A percentile compares a stretch with the other conserved stretches of the same genome.
Conservation (phyloP, 2,888 invertebrate genomes). For the Hirtodrosophila histrioides region DNA sequence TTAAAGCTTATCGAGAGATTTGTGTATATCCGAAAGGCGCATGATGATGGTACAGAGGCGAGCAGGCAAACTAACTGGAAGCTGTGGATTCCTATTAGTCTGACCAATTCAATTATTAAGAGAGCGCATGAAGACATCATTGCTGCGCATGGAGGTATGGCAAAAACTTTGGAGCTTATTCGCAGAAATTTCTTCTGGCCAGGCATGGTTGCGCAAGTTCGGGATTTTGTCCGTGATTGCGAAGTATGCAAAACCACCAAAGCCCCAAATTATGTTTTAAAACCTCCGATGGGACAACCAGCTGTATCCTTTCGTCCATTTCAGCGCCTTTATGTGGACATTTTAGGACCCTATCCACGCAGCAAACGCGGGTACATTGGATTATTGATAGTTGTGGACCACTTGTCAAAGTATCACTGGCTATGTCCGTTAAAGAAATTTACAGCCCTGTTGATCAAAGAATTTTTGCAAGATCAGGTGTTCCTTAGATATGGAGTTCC, state of each 20-base stretch:
- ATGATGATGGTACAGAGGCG: not conserved
- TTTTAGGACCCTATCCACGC: constrained; percentile 5
- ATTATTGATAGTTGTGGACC: constrained; percentile 2
- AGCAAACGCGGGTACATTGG: constrained; percentile 1
- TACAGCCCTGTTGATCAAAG: no score
- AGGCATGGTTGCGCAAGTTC: not conserved
- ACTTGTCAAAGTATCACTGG: constrained; percentile 2
- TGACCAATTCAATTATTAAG: not conserved
- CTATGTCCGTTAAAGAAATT: constrained; percentile 1
- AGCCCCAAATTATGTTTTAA: not conserved
- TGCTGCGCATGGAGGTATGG: not conserved
- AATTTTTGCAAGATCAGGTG: no score
- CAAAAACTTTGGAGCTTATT: not conserved
- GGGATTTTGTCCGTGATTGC: not conserved
- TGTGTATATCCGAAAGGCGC: not conserved
- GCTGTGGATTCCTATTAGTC: not conserved
- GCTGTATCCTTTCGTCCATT: constrained; percentile 1
- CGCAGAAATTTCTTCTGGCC: not conserved
- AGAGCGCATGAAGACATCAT: not conserved
- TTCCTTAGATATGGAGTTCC: no score
- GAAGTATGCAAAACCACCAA: not conserved
- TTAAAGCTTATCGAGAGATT: not conserved
- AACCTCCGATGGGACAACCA: not conserved
- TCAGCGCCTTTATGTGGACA: constrained; percentile 1
- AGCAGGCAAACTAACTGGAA: not conserved